phyloP scores from a whole-genome alignment of 2,888 invertebrate genomes.

The Dascillus cervinus region DNA sequence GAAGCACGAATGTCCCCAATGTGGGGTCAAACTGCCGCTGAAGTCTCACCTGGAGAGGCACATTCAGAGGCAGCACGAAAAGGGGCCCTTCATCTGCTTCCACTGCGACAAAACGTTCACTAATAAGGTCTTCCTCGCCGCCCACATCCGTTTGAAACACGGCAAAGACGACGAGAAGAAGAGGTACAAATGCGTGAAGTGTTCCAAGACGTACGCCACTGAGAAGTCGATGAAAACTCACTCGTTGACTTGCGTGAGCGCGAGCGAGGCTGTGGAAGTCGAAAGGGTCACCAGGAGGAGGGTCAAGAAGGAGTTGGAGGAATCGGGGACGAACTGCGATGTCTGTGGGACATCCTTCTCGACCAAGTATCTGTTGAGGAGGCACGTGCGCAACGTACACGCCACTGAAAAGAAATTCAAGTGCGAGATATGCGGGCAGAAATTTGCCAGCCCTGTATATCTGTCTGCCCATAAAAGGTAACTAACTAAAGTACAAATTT shows the following conservation, averaged over 20 bases:
- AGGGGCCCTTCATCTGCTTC: conserved; percentile 17
- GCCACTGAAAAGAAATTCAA: conserved; percentile 31
- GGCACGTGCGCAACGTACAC: conserved; percentile 33
- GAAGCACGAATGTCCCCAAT: conserved; percentile 4
- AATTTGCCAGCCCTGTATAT: conserved; percentile 33
- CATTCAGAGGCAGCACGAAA: not conserved
- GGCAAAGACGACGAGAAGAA: conserved; percentile 9
- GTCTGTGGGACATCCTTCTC: conserved; percentile 27
- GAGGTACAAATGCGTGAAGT: conserved; percentile 13
- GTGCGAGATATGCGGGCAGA: conserved; percentile 32
- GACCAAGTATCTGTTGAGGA: conserved; percentile 30
- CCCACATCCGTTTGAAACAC: conserved; percentile 19
- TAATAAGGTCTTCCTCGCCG: conserved; percentile 15
- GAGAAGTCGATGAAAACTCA: conserved; percentile 22
- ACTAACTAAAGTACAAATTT: too few species aligned
- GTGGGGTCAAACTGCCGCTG: conserved; percentile 2
- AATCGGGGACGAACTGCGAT: conserved; percentile 18
- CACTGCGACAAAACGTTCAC: conserved; percentile 21
- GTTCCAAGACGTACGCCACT: conserved; percentile 19
- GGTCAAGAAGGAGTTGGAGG: conserved; percentile 12
- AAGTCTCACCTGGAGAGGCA: not conserved
- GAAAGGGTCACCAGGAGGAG: conserved; percentile 7
- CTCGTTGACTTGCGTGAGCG: conserved; percentile 13
- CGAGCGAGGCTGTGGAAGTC: not conserved
- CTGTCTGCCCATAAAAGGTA: conserved; percentile 32